Evolutionary conservation across 2,113 vertebrate species (phyloP), one percentile per base, ranked within the genome.

Genomic region (Odontophorus gujanensis): DNA sequence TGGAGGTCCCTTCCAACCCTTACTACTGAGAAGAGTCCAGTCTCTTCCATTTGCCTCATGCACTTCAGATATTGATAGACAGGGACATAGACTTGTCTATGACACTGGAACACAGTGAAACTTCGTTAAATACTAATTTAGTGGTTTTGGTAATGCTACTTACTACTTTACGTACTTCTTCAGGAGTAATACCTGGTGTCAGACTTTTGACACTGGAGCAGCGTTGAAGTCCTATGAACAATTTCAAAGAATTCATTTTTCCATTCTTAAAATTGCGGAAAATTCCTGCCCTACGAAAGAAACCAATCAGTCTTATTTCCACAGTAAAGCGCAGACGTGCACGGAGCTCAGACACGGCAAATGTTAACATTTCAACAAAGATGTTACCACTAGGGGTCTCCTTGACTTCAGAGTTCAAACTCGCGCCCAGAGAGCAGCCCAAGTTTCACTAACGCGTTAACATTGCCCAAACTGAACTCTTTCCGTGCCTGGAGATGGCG

Each of bases 191-290:
- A 13, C 3, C 5, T 18, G 69, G 8, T 6, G 8, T 42, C 11
- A 25, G 32, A 3, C 24, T 32, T 36, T 47, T 21, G 17, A 14
- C 36, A 43, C 2, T 2, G 53, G 11, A 11, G 1, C 36, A 26
- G 59, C 4, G 0, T 3, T 28, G 74, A 3, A 15, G 19, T 0
- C 17, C 57, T 9, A n/a, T 34, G 40, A 69, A 6, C 0, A 1
- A 6, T 43, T 19, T 11, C 68, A 1, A 2, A 5, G 3, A 18
- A 51, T 43, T 24, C 19, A 11, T 63, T 81, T 58, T 71, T 34
- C 36, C 26, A 9, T 16, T 71, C 26, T 43, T 57, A 7, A 3
- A 36, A 6, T 13, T 19, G 21, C 3, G 13, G 45, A 26, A 63
- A 65, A 32, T 10, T 63, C 15, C 13, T 24, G 47, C 38, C 16